Percentiles rank a stretch among this genome's conserved stretches.
phyloP scores from a whole-genome alignment of 2,888 invertebrate species.

The Steinernema scapterisci region DNA sequence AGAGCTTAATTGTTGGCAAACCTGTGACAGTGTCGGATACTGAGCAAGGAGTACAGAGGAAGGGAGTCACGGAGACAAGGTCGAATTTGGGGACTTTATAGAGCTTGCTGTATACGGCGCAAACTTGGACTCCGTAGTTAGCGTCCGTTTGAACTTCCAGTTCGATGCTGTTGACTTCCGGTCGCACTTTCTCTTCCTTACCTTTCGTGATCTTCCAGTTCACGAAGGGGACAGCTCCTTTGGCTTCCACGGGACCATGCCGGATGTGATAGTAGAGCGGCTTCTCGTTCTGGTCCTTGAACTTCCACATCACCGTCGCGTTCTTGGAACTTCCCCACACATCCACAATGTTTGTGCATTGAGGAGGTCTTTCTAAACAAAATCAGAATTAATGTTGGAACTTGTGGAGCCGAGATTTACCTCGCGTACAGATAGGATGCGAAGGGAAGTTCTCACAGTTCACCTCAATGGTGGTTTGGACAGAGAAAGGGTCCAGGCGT shows the following conservation, averaged over 20 bases:
- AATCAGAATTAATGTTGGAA: neutral
- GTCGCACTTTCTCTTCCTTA: slow-evolving; percentile 55
- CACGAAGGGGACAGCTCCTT: slow-evolving; percentile 55
- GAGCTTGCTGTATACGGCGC: slow-evolving; percentile 48
- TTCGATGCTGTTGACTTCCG: slow-evolving; percentile 49
- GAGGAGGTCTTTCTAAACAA: slow-evolving; percentile 41
- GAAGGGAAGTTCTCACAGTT: slow-evolving; percentile 57
- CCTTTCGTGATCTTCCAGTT: slow-evolving; percentile 54
- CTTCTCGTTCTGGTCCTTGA: slow-evolving; percentile 36
- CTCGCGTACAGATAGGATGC: neutral
- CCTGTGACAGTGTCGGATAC: slow-evolving; percentile 39
- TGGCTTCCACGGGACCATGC: slow-evolving; percentile 53
- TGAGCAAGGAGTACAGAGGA: slow-evolving; percentile 55
- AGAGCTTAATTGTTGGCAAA: neutral
- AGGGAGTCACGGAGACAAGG: slow-evolving; percentile 57
- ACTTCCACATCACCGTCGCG: slow-evolving; percentile 52
- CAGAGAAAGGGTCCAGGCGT: slow-evolving; percentile 56
- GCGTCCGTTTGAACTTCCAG: slow-evolving; percentile 53
- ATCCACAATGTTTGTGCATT: slow-evolving; percentile 53
- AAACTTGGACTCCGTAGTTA: slow-evolving; percentile 58
- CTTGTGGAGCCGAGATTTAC: neutral
- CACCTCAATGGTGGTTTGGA: slow-evolving; percentile 62
- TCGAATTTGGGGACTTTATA: slow-evolving; percentile 55
- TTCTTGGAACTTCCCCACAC: slow-evolving; percentile 52
- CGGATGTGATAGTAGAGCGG: slow-evolving; percentile 60